A percentile compares a stretch with the other conserved stretches of the same genome.
These are phyloP conservation scores for Apodemia zela DNA, from an alignment of 2,888 invertebrate genomes.

Conservation along the genomic window DNA sequence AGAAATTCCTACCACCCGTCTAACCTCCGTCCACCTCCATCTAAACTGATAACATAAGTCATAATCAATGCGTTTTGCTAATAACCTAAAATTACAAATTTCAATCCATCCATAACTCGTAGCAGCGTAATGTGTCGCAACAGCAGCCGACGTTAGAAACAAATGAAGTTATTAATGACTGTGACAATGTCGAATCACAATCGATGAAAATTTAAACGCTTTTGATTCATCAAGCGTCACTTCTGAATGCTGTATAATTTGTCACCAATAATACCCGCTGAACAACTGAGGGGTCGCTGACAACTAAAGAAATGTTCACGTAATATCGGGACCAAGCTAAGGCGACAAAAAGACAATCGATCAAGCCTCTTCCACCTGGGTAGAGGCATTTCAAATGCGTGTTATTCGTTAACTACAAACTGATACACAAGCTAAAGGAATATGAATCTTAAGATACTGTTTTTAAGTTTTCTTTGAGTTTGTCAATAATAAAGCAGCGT, in stretches of 20 bases:
- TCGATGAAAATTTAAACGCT: conserved; percentile 35
- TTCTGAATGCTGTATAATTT: conserved; percentile 46
- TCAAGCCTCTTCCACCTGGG: conserved; percentile 57
- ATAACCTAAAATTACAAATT: not conserved
- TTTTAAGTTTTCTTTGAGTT: conserved; percentile 57
- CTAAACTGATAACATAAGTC: no score
- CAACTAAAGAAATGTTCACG: conserved; percentile 58
- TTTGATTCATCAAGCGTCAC: conserved; percentile 41
- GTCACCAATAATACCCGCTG: conserved; percentile 53
- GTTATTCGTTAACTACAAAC: conserved; percentile 62
- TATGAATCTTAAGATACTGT: conserved; percentile 39
- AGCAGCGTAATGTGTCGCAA: conserved; percentile 1
- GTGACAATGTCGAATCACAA: conserved; percentile 23
- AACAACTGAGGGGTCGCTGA: conserved; percentile 51
- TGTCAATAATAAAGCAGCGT: conserved; percentile 30
- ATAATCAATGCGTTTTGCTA: not conserved
- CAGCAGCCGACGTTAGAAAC: conserved; percentile 7
- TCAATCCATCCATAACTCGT: not conserved
- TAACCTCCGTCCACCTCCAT: no score
- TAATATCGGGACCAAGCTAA: conserved; percentile 37
- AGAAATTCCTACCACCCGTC: no score
- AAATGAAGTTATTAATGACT: conserved; percentile 15
- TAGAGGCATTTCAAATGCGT: conserved; percentile 58
- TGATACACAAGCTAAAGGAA: conserved; percentile 29
- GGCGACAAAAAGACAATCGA: conserved; percentile 70